Base-by-base conservation (phyloP, 2,888 invertebrate genomes). In the Torymus auratus region DNA sequence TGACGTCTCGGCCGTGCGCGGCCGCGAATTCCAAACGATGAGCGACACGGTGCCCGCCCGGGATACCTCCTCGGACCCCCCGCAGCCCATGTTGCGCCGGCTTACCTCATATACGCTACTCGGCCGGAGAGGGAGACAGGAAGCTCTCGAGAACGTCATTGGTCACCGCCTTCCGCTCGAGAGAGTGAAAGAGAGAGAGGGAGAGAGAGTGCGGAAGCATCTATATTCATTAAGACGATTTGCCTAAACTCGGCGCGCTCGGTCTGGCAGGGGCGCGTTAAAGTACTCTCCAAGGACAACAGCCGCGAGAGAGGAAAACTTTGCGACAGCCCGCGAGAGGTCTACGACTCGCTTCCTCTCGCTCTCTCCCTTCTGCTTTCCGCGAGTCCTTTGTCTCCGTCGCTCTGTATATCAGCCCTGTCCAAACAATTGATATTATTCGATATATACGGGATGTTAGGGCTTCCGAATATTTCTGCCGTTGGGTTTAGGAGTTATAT, bases 201-300 rank as follows among this genome's bases (percentile, higher is more conserved):
- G 41, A 41, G 41, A 41, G 41, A 7, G 41, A 41, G 41, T 41
- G 41, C 41, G 41, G 41, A 41, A 84, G 87, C 86, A 87, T 88
- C 88, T 88, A 86, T 88, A 88, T 88, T 88, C 87, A 87, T 88
- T 88, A 86, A 86, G 83, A 83, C 83, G 77, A 78, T 83, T 82
- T 77, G 78, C 82, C 81, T 79, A 83, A 82, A 82, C 83, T 83
- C 82, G 41, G 83, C 81, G 69, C 74, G 78, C 79, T 41, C 7
- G 7, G 41, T 10, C 41, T 41, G 41, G 7, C 41, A 41, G 41
- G 41, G 7, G 81, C 12, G 14, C 68, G 69, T 56, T 68, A 83
- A 83, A 82, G 83, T 77, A 79, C 73, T 62, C 80, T 83, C 80
- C 61, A 70, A 76, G 79, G 81, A 80, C 71, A 75, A 64, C 64